phyloP scores from a whole-genome alignment of 2,113 vertebrate species.

The Gopherus flavomarginatus region DNA sequence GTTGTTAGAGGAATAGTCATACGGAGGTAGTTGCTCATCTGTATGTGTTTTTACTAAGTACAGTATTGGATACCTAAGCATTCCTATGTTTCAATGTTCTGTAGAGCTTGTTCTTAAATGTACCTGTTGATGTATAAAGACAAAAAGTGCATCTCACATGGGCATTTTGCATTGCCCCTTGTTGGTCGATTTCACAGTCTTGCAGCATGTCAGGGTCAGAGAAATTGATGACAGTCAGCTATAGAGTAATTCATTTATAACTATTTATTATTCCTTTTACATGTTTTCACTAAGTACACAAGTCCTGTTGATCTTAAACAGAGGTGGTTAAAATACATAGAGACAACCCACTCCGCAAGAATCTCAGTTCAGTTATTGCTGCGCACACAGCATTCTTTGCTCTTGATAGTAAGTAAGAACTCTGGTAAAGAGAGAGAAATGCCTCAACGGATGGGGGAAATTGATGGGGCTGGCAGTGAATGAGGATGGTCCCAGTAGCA shows the following conservation, averaged over 20 bases:
- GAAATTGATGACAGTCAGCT: neutral
- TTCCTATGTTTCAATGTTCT: no score
- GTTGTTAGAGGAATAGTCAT: neutral
- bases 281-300: neutral
- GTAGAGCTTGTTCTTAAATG: neutral
- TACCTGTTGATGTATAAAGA: neutral
- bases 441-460: neutral
- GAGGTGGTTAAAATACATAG: neutral
- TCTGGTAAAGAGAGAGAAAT: neutral
- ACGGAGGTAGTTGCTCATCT: no score
- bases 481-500: no score
- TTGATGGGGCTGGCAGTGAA: no score
- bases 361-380: neutral
- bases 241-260: neutral
- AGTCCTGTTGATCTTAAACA: neutral
- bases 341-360: neutral
- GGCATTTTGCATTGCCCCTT: neutral
- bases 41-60: no score
- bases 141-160: neutral
- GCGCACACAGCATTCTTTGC: no score
- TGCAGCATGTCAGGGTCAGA: neutral
- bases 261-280: neutral
- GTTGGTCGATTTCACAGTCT: neutral
- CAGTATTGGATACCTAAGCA: no score
- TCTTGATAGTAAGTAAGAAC: neutral